Percentiles rank a stretch among this genome's conserved stretches.
phyloP scores from a whole-genome alignment of 2,888 invertebrate species.

The Zygothrica quintamaculata region DNA sequence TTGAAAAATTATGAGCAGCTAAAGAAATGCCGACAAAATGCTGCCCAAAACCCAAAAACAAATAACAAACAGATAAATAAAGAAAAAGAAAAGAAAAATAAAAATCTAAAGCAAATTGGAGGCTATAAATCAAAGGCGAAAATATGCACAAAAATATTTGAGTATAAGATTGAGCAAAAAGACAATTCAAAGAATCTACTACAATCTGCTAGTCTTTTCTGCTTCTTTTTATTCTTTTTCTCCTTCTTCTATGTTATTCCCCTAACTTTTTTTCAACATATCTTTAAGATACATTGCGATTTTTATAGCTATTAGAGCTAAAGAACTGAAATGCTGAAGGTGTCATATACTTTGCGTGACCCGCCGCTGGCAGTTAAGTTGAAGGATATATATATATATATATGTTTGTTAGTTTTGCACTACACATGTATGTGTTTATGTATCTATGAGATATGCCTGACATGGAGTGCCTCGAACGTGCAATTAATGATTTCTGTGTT shows the following conservation, averaged over 20 bases:
- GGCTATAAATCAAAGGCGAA: conserved; percentile 64
- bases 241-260: not conserved
- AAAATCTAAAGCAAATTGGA: conserved; percentile 41
- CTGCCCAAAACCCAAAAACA: not conserved
- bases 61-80: not conserved
- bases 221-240: not conserved
- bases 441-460: conserved; percentile 42
- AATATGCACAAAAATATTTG: conserved; percentile 63
- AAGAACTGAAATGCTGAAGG: conserved; percentile 20
- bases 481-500: conserved; percentile 61
- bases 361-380: conserved; percentile 19
- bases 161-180: conserved; percentile 17
- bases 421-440: too few species aligned
- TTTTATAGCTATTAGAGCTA: conserved; percentile 22
- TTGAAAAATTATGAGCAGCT: conserved; percentile 49
- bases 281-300: too few species aligned
- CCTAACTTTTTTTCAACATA: too few species aligned
- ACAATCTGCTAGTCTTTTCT: too few species aligned
- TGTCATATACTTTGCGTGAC: conserved; percentile 29
- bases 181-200: conserved; percentile 20
- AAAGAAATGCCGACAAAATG: conserved; percentile 19
- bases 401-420: conserved; percentile 20
- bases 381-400: conserved; percentile 16
- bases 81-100: conserved; percentile 14
- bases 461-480: conserved; percentile 19